phyloP scores from a whole-genome alignment of 2,888 invertebrate species.

The Polia nebulosa region DNA sequence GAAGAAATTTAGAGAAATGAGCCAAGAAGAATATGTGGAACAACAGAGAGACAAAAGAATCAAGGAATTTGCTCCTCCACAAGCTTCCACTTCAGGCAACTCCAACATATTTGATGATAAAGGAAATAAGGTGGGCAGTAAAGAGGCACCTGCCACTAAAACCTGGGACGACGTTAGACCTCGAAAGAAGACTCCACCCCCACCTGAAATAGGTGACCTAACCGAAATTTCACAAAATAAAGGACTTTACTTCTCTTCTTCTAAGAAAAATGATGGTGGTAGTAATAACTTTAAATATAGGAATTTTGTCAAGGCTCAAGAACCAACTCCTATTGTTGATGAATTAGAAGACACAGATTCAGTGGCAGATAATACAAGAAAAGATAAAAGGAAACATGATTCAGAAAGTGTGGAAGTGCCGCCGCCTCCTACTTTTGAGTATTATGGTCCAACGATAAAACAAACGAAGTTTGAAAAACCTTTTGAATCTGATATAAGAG shows the following conservation, averaged over 20 bases:
- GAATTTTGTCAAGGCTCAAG: constrained; percentile 82
- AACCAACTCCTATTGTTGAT: constrained; percentile 80
- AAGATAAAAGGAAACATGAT: constrained; percentile 68
- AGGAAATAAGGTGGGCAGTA: constrained; percentile 74
- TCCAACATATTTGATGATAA: constrained; percentile 78
- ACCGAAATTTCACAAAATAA: constrained; percentile 69
- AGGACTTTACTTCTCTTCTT: constrained; percentile 83
- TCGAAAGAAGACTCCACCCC: constrained; percentile 72
- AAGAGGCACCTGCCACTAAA: constrained; percentile 63
- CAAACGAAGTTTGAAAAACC: constrained; percentile 78
- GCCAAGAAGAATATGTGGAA: constrained; percentile 95
- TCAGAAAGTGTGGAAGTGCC: constrained; percentile 88
- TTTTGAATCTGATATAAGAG: constrained; percentile 84
- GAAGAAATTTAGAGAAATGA: constrained; percentile 90
- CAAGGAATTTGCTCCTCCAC: constrained; percentile 95
- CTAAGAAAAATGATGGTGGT: constrained; percentile 71
- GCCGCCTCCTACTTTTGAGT: constrained; percentile 93
- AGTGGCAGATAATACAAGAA: constrained; percentile 46
- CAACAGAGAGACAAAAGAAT: constrained; percentile 94
- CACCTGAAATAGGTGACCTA: constrained; percentile 74
- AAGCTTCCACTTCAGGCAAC: constrained; percentile 69
- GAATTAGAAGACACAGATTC: constrained; percentile 78
- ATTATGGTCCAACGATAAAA: constrained; percentile 90
- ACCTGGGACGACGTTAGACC: constrained; percentile 86
- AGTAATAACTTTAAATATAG: constrained; percentile 75